phyloP scores from a whole-genome alignment of 2,113 vertebrate genomes.

The Mesocricetus auratus region DNA sequence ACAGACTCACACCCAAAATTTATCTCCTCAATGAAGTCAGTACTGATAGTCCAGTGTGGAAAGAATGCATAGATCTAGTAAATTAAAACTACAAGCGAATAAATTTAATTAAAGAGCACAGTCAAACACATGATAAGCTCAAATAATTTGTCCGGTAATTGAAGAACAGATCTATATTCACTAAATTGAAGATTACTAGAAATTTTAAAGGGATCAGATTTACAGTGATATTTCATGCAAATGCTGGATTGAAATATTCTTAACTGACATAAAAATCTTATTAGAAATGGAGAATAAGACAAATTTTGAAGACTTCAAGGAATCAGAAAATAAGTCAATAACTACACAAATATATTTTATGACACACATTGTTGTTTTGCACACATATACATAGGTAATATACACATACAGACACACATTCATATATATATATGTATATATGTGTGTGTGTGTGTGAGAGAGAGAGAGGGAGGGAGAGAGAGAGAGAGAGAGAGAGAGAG shows the following conservation, averaged over 20 bases:
- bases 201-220: neutral
- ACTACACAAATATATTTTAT: neutral
- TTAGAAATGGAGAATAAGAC: neutral
- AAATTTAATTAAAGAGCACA: neutral
- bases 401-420: too few relatives aligned
- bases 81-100: neutral
- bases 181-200: neutral
- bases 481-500: too few relatives aligned
- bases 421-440: neutral
- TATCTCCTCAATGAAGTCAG: neutral
- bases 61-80: neutral
- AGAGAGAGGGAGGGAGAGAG: too few relatives aligned
- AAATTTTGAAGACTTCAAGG: neutral
- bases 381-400: neutral
- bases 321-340: neutral
- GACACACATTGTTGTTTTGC: neutral
- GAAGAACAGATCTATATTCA: neutral
- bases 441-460: neutral
- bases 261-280: neutral
- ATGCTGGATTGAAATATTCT: neutral
- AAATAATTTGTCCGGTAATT: neutral
- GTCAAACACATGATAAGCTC: neutral
- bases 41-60: neutral
- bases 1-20: neutral
- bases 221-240: neutral